phyloP scores from a whole-genome alignment of 2,888 invertebrate species.

The Junonia oenone region DNA sequence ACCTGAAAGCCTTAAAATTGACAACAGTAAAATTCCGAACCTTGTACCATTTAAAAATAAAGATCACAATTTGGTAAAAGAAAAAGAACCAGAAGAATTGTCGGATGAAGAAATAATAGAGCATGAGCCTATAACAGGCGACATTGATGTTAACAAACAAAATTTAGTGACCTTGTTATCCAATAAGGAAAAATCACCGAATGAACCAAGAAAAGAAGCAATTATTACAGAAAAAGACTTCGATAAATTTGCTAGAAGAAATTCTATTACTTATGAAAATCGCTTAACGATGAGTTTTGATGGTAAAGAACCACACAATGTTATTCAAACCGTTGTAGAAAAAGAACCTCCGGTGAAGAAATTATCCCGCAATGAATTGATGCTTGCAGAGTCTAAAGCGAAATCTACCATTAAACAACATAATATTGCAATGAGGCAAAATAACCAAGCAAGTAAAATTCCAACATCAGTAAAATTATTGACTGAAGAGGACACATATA shows the following conservation, averaged over 20 bases:
- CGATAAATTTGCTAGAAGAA: constrained; percentile 68
- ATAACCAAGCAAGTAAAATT: constrained; percentile 38
- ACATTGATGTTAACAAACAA: constrained; percentile 33
- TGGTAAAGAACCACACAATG: constrained; percentile 51
- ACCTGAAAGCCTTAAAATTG: constrained; percentile 37
- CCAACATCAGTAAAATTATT: constrained; percentile 36
- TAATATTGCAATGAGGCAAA: constrained; percentile 36
- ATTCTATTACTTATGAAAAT: constrained; percentile 65
- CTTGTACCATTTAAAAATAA: constrained; percentile 45
- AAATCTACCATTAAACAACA: constrained; percentile 45
- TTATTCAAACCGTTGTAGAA: constrained; percentile 53
- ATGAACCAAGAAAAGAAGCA: constrained; percentile 48
- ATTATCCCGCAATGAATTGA: constrained; percentile 47
- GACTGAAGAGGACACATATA: constrained; percentile 43
- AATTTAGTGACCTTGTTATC: constrained; percentile 25
- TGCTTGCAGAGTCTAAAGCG: constrained; percentile 45
- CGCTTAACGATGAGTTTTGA: constrained; percentile 61
- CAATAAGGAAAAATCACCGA: constrained; percentile 44
- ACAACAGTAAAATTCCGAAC: constrained; percentile 46
- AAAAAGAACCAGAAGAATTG: constrained; percentile 31
- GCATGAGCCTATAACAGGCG: constrained; percentile 44
- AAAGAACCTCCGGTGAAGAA: constrained; percentile 47
- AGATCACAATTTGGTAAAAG: constrained; percentile 33
- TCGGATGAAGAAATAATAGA: constrained; percentile 44
- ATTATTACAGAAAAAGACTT: constrained; percentile 73